Base-by-base conservation (phyloP, 2,888 invertebrate genomes). In the Pediacus dermestoides region DNA sequence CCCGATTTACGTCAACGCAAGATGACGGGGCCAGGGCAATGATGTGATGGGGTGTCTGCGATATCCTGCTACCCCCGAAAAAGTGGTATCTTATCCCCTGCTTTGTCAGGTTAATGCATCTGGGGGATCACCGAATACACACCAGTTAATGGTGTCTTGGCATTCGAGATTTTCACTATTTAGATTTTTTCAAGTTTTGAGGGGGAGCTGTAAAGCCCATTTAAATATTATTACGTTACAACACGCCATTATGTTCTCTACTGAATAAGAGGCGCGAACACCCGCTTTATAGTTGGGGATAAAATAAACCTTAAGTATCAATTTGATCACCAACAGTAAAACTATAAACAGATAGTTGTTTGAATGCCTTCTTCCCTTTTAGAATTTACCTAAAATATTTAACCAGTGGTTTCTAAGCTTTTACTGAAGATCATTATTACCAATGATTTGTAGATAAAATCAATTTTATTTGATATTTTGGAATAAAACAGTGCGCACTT, bases 1-100 rank as follows among this genome's bases (percentile, higher is more conserved):
- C 56, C 58, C 62, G 63, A 63, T 65, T 63, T 62, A 60, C 61
- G 64, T 66, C 64, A 61, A 57, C 55, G 55, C 64, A 65, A 63
- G 61, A 63, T 63, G 63, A 63, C 64, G 62, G 47, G 52, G 44
- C 28, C n/a, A 7, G 13, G 40, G 54, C 44, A 44, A 47, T 47
- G 44, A 47, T 44, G 44, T 35, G 44, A 41, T 37, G 39, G 30
- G 38, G 37, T 44, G 37, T 40, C 37, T 37, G 44, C 44, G 44
- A 46, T 39, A 42, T 35, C 32, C 50, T 46, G 39, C 38, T 37
- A 48, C 49, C 49, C 28, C 12, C 28, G 14, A 28, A 28, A 28
- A 28, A 28, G 14, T 12, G 9, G 25, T 13, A 13, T 3, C 13
- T 14, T 3, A 11, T 14, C 11, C 42, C 44, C 43, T 37, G 41